Evolutionary conservation across 2,113 vertebrate species (phyloP).

Genomic region (Poeciliopsis retropinna): DNA sequence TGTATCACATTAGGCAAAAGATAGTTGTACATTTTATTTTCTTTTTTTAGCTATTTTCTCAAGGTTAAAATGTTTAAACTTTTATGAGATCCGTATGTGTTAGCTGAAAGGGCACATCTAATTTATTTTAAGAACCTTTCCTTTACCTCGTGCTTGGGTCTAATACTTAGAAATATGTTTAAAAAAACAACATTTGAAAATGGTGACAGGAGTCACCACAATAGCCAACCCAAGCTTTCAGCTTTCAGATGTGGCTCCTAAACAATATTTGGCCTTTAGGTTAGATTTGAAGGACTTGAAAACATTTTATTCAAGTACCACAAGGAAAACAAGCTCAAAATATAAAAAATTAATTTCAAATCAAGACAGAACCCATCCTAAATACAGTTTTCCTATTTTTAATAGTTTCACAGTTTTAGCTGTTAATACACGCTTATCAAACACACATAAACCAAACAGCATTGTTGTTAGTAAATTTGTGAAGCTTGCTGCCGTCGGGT

Average conservation of each 20-base stretch:
- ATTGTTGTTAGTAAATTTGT: conserved; percentile 78
- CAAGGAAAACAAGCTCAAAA: neutral
- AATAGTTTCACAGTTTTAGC: neutral
- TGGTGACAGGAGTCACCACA: neutral
- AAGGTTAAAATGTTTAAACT: neutral
- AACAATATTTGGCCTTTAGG: neutral
- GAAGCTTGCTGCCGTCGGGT: conserved; percentile 21
- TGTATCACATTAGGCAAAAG: neutral
- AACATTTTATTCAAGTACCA: neutral
- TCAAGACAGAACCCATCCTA: neutral
- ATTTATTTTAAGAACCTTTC: neutral
- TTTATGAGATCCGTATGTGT: neutral
- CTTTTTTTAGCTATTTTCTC: neutral
- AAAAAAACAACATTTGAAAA: neutral
- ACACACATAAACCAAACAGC: conserved; percentile 43
- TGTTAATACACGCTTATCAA: neutral
- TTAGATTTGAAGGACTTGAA: conserved; percentile 1
- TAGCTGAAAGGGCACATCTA: neutral
- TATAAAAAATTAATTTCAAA: neutral
- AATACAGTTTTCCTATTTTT: neutral
- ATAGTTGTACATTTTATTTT: neutral
- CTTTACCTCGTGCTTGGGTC: neutral
- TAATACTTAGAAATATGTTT: neutral
- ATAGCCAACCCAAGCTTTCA: no score
- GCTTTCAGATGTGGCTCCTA: neutral